A percentile compares a stretch with the other conserved stretches of the same genome.
These are phyloP conservation scores for Onychomys torridus DNA, from an alignment of 2,797 vertebrate genomes.

Conservation along the genomic window DNA sequence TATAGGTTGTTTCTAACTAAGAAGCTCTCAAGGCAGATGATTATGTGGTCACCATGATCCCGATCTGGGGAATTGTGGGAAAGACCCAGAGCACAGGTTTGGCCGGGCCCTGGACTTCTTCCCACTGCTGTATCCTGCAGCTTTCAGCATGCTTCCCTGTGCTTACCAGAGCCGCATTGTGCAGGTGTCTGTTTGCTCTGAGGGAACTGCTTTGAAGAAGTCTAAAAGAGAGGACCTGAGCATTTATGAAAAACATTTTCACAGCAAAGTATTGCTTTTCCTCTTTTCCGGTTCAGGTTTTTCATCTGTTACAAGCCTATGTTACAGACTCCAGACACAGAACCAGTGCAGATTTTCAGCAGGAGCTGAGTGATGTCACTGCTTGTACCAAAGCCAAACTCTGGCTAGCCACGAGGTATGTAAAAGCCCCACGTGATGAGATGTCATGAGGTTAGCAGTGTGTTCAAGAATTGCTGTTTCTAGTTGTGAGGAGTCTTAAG, in stretches of 20 bases:
- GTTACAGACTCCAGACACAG: conserved; percentile 91
- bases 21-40: conserved; percentile 59
- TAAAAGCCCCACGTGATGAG: conserved; percentile 59
- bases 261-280: conserved; percentile 79
- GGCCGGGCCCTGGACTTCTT: neutral
- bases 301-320: conserved; percentile 94
- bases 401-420: conserved; percentile 96
- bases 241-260: conserved; percentile 81
- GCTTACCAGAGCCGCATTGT: conserved; percentile 62
- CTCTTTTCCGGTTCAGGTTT: conserved; percentile 89
- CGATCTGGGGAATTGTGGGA: neutral
- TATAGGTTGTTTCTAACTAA: conserved; percentile 55
- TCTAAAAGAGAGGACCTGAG: conserved; percentile 68
- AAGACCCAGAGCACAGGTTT: conserved; percentile 35
- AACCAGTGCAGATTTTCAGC: conserved; percentile 87
- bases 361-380: conserved; percentile 87
- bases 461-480: conserved; percentile 27
- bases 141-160: conserved; percentile 29
- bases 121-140: neutral
- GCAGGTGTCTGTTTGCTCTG: conserved; percentile 74
- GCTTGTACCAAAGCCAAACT: conserved; percentile 89
- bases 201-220: conserved; percentile 75
- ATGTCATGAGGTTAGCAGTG: conserved; percentile 66
- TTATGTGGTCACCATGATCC: conserved; percentile 18
- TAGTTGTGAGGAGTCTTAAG: conserved; percentile 58